Evolutionary conservation across 2,113 vertebrate species (phyloP), one percentile per base, ranked within the genome.

Genomic region (Oceanodroma tethys): DNA sequence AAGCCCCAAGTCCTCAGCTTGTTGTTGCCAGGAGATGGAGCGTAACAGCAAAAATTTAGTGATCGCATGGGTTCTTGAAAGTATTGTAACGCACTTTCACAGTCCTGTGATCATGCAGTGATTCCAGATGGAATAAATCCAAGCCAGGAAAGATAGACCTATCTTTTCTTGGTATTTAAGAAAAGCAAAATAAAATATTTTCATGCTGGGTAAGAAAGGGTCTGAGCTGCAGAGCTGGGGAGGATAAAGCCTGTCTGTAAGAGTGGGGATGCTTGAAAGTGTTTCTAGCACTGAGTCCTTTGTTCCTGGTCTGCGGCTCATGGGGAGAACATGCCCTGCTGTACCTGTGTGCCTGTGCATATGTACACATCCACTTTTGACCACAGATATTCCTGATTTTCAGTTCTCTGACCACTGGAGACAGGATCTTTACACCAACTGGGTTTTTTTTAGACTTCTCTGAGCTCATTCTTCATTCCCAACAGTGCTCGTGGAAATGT

Each of bases 401-500:
- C 59, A 26, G 16, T 47, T 71, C 76, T 79, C 81, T 79, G 86
- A 34, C 70, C 52, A 10, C 73, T 60, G 66, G 34, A 85, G 68
- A 65, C 45, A 1, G 4, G 65, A 79, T 87, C 86, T 93, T 93
- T 86, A 71, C 63, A 83, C 88, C 14, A 40, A 15, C 30, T 58
- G 43, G 43, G 29, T 1, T 74, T 81, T 71, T 82, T 88, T 95
- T 48, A 38, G 82, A 13, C 52, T 67, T 87, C 73, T 91, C 84
- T 65, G 78, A 90, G 89, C 72, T 96, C 79, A n/a, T 88, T 63
- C 74, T 94, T 90, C 13, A 3, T 62, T 95, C 92, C 66, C 79
- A 85, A 3, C 55, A 68, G 86, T 16, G 56, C 79, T 79, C 0
- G 1, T 88, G 93, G 93, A 88, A 87, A 72, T 32, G 42, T 48